A percentile compares a stretch with the other conserved stretches of the same genome.
These are phyloP conservation scores for Tetraodon nigroviridis DNA, from an alignment of 2,113 vertebrate genomes.

Conservation along the genomic window DNA sequence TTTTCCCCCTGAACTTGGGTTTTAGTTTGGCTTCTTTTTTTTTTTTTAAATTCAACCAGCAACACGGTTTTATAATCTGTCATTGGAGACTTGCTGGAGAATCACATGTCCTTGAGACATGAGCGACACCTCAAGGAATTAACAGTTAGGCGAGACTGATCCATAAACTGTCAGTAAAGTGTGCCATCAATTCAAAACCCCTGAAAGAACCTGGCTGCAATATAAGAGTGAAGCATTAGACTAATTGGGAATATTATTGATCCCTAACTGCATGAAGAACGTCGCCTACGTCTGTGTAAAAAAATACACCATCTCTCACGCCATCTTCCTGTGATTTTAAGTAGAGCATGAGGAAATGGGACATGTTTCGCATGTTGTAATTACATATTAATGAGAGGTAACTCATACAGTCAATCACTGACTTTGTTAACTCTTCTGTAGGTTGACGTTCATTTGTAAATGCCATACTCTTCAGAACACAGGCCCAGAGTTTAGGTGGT, in stretches of 20 bases:
- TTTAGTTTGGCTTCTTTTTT: too few relatives aligned
- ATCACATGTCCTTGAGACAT: too few relatives aligned
- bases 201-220: constrained; percentile 12
- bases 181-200: constrained; percentile 15
- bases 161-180: neutral
- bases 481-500: too few relatives aligned
- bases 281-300: constrained; percentile 3
- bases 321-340: neutral
- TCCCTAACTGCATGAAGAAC: constrained; percentile 21
- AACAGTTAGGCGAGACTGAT: neutral
- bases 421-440: too few relatives aligned
- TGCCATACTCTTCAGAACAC: too few relatives aligned
- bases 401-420: neutral
- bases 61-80: too few relatives aligned
- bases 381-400: constrained; percentile 4
- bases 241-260: constrained; percentile 40
- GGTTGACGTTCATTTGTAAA: too few relatives aligned
- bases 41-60: too few relatives aligned
- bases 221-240: constrained; percentile 24
- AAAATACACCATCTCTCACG: neutral
- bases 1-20: too few relatives aligned
- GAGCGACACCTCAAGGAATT: neutral
- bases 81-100: too few relatives aligned
- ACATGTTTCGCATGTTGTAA: constrained; percentile 11
- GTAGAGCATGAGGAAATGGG: neutral